A percentile compares a stretch with the other conserved stretches of the same genome.
These are phyloP conservation scores for Allygus modestus DNA, from an alignment of 2,888 invertebrate genomes.

Conservation along the genomic window DNA sequence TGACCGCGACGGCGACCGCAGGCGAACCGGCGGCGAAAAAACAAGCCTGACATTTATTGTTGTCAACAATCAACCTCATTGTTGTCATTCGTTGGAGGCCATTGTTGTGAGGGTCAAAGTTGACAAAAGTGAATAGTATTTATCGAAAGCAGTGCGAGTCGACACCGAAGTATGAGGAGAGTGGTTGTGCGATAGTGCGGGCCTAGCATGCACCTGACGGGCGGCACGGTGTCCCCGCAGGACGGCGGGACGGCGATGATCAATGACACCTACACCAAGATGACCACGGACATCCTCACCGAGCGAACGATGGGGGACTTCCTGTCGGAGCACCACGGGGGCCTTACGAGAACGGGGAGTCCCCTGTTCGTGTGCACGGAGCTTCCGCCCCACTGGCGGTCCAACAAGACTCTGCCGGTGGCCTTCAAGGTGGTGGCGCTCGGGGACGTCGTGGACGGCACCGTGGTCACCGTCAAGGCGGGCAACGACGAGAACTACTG, in stretches of 20 bases:
- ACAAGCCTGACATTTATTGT: constrained; percentile 4
- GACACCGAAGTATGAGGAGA: neutral
- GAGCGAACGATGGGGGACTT: constrained; percentile 92
- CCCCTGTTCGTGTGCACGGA: constrained; percentile 98
- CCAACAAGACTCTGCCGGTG: constrained; percentile 98
- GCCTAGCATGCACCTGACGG: constrained; percentile 75
- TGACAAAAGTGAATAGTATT: neutral
- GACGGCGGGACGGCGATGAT: constrained; percentile 82
- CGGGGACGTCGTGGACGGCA: constrained; percentile 97
- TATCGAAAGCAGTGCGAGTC: neutral
- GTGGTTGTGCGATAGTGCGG: constrained; percentile 37
- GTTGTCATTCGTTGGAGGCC: neutral
- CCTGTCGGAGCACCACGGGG: constrained; percentile 93
- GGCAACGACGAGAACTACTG: constrained; percentile 99
- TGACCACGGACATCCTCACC: constrained; percentile 93
- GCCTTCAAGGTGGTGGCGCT: constrained; percentile 98
- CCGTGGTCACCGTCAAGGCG: constrained; percentile 95
- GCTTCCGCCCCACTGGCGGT: constrained; percentile 97
- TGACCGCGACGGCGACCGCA: constrained; percentile 52
- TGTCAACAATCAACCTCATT: constrained; percentile 9
- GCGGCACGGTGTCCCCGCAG: constrained; percentile 80
- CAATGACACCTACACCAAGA: constrained; percentile 91
- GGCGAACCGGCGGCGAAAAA: neutral
- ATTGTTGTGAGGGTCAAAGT: constrained; percentile 6
- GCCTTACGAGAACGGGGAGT: constrained; percentile 93